Base-by-base conservation (phyloP, 2,113 vertebrate species). In the Apteryx mantelli region DNA sequence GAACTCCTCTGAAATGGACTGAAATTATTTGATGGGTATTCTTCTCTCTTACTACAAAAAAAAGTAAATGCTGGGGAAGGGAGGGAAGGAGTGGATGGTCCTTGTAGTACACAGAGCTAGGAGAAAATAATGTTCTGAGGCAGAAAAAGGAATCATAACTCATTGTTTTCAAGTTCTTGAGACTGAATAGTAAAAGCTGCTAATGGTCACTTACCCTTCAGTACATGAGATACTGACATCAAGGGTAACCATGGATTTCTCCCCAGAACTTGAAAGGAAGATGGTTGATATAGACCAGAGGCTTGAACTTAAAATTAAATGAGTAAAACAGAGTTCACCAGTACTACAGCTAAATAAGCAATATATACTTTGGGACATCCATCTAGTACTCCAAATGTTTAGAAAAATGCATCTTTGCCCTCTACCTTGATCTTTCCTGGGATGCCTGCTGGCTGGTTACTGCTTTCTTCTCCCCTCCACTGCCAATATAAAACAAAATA, bases 401-500 rank as follows among this genome's bases (percentile, higher is more conserved):
- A 86, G 64, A 89, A 95, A 93, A 96, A 91, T 61, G 90, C 4
- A 65, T 28, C 34, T 81, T 94, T 83, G 64, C 36, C 56, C 82
- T 90, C 85, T n/a, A 93, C 64, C 26, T 88, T 90, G 82, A 25
- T 81, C 64, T 82, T 90, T 95, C 83, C 88, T 78, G 64, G 80
- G 82, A 82, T 2, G 2, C 32, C 77, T 30, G 56, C 88, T 93
- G 32, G 48, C 30, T 88, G 64, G n/a, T 55, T 80, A 58, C 56
- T 93, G 76, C 18, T 34, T 64, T 93, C 50, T 76, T 93, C 79
- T 56, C 42, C 46, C 18, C 56, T 19, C 56, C 28, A 10, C 30
- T 34, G 32, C 56, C 76, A 64, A 26, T 83, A 91, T 83, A 95
- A 97, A 94, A 83, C 86, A 95, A 93, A 96, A 83, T 83, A 94